A percentile compares a stretch with the other conserved stretches of the same genome.
Evolutionary conservation across 2,888 invertebrate genomes (phyloP).

Genomic region (Zeuzera pyrina): DNA sequence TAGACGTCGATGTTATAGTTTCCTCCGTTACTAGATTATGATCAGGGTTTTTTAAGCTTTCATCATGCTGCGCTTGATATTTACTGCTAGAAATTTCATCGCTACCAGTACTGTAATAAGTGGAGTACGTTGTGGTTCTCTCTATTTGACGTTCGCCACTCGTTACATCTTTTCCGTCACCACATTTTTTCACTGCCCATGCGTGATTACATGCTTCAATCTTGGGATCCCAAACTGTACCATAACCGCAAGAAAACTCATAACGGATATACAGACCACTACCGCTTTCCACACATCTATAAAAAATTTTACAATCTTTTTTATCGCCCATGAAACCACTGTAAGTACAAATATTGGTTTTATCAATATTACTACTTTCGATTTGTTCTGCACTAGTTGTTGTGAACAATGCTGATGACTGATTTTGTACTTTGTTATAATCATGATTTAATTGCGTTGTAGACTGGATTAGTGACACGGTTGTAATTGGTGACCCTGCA

Average conservation of each 20-base stretch:
- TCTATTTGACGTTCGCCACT: neutral
- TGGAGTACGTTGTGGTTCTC: neutral
- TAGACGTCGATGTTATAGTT: slow-evolving; percentile 13
- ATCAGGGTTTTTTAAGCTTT: slow-evolving; percentile 12
- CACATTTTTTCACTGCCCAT: slow-evolving; percentile 61
- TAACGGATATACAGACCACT: slow-evolving; percentile 75
- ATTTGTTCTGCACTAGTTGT: slow-evolving; percentile 12
- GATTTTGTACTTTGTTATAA: slow-evolving; percentile 17
- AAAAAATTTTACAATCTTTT: slow-evolving; percentile 81
- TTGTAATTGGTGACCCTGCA: slow-evolving; percentile 5
- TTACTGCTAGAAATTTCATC: slow-evolving; percentile 3
- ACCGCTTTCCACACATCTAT: slow-evolving; percentile 80
- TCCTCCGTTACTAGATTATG: slow-evolving; percentile 12
- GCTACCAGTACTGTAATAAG: slow-evolving; percentile 5
- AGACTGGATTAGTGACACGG: slow-evolving; percentile 14
- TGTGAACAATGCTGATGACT: slow-evolving; percentile 8
- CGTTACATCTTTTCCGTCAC: slow-evolving; percentile 8
- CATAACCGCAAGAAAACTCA: slow-evolving; percentile 81
- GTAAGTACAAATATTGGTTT: slow-evolving; percentile 42
- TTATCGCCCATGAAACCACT: slow-evolving; percentile 81
- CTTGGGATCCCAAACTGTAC: slow-evolving; percentile 83
- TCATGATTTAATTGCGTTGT: slow-evolving; percentile 19
- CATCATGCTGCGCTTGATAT: slow-evolving; percentile 6
- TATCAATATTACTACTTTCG: slow-evolving; percentile 7
- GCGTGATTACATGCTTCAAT: slow-evolving; percentile 80